Base-by-base conservation (phyloP, 2,113 vertebrate species). In the Micronisus gabar region DNA sequence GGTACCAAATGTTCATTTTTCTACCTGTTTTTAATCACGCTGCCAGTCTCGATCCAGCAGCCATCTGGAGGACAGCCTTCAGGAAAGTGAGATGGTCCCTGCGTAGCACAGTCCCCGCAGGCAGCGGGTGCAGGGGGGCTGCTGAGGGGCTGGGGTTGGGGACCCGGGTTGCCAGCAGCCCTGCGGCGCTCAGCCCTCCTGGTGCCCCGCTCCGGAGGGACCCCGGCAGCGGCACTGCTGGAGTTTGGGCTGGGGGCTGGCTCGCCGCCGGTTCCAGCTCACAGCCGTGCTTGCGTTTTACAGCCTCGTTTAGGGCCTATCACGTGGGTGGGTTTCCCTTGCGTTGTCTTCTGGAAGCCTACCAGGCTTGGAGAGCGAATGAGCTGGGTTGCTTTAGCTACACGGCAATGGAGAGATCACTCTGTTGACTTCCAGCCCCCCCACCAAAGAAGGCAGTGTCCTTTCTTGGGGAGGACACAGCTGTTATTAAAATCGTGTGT, bases 401-500 rank as follows among this genome's bases (percentile, higher is more conserved):
- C 18, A 17, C 2, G 0, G 27, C 13, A 11, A 32, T 18, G 58
- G 59, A 74, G 34, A 22, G 36, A 36, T 59, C 26, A 9, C 58
- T 30, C 38, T 19, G 0, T 53, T 62, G 34, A 26, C 22, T 9
- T 18, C 18, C 26, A 38, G 20, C 12, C 1, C 5, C 16, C 34
- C 12, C 0, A 8, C 20, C 2, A 13, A 41, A 83, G 56, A 61
- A 80, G n/a, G n/a, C 38, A 15, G 5, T 68, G 29, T 8, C 48
- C n/a, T 53, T 58, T 62, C 26, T 17, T 38, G 32, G 25, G 58
- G 38, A 80, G 58, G 45, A 75, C 66, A 41, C 19, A 41, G 34
- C 50, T 65, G 27, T 40, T 47, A 43, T 7, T n/a, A 34, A 66
- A 80, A 65, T 23, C 0, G 0, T 5, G 13, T 15, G 18, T 56